These are phyloP conservation scores for Drosophila demipolita DNA, from an alignment of 2,888 invertebrate genomes.

Conservation along the genomic window DNA sequence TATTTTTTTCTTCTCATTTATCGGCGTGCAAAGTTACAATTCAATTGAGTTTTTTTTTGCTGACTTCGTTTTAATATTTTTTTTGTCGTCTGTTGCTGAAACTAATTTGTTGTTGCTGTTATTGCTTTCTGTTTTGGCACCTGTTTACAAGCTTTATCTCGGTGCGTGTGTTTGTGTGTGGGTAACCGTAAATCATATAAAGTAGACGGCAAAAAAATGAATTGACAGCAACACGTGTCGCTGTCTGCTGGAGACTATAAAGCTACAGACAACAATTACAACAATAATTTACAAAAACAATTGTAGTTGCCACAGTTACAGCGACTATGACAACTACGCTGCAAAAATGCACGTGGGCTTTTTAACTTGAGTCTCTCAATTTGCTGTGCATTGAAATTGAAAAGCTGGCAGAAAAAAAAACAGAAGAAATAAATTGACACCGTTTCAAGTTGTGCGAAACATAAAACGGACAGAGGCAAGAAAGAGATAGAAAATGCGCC, in stretches of 20 bases:
- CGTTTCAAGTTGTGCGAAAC: constrained; percentile 35
- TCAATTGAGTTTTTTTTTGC: constrained; percentile 34
- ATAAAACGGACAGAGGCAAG: constrained; percentile 31
- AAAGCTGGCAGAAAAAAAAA: constrained; percentile 26
- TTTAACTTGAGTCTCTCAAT: constrained; percentile 38
- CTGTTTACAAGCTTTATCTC: constrained; percentile 61
- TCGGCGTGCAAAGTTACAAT: constrained; percentile 43
- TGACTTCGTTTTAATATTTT: constrained; percentile 2
- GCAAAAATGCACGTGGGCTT: constrained; percentile 50
- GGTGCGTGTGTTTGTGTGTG: constrained; percentile 23
- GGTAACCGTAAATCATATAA: constrained; percentile 56
- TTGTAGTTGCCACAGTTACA: constrained; percentile 37
- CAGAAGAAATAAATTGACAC: constrained; percentile 38
- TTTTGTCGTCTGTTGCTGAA: constrained; percentile 26
- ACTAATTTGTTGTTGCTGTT: constrained; percentile 49
- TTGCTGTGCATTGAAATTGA: constrained; percentile 42
- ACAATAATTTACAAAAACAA: constrained; percentile 29
- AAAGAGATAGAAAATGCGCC: constrained; percentile 1
- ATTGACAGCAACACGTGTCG: constrained; percentile 63
- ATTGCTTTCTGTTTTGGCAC: constrained; percentile 59
- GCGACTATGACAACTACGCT: constrained; percentile 10
- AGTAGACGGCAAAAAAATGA: constrained; percentile 27
- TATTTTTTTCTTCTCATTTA: constrained; percentile 4
- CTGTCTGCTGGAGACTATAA: constrained; percentile 36
- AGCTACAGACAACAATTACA: constrained; percentile 29